These are phyloP conservation scores for Bombus turneri DNA, from an alignment of 1,140 invertebrate genomes.

Conservation along the genomic window DNA sequence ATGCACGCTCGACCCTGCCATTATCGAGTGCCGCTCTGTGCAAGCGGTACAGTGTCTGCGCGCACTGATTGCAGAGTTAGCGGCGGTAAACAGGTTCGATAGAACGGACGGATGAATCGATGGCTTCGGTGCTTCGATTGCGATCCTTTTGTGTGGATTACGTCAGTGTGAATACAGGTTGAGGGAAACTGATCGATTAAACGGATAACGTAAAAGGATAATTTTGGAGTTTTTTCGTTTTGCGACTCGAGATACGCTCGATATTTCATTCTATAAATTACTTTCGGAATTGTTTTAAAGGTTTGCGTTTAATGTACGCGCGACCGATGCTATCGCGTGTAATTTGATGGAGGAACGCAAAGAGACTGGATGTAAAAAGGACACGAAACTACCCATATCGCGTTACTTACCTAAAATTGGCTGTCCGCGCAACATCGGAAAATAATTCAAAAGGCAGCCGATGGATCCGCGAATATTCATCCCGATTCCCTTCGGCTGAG, in stretches of 20 bases:
- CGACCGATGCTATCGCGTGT: too few relatives aligned
- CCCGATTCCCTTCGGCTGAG: background rate
- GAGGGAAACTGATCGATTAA: too few relatives aligned
- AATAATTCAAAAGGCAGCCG: background rate
- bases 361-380: too few relatives aligned
- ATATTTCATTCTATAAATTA: too few relatives aligned
- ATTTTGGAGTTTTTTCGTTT: too few relatives aligned
- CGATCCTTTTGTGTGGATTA: conserved; percentile 34
- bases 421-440: background rate
- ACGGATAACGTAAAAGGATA: too few relatives aligned
- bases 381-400: background rate
- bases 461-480: background rate
- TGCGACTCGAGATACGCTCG: too few relatives aligned
- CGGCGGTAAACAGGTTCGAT: conserved; percentile 56
- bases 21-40: conserved; percentile 40
- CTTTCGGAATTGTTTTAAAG: too few relatives aligned
- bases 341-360: too few relatives aligned
- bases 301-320: too few relatives aligned
- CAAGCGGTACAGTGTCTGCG: conserved; percentile 24
- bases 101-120: conserved; percentile 31
- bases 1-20: background rate
- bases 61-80: conserved; percentile 55
- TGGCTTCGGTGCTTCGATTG: conserved; percentile 5
- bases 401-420: background rate
- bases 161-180: conserved; percentile 34